phyloP scores from a whole-genome alignment of 2,113 vertebrate species.

The Thamnaconus septentrionalis region DNA sequence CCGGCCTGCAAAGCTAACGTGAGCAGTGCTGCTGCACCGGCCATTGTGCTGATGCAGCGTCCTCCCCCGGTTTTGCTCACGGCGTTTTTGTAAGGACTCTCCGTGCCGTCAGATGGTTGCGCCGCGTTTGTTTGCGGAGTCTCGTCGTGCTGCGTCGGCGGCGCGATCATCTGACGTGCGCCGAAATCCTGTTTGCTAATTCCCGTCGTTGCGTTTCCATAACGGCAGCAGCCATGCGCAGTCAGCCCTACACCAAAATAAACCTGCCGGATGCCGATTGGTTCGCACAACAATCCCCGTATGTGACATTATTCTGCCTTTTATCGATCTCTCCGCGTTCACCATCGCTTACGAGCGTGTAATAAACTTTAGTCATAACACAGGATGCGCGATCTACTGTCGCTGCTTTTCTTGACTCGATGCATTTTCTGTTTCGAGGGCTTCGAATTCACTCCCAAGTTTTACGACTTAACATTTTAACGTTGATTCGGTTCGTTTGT shows the following conservation, averaged over 20 bases:
- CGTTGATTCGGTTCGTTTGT: too few species aligned
- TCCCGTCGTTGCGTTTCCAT: conserved; percentile 57
- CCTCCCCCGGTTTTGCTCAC: too few species aligned
- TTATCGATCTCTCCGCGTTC: not conserved
- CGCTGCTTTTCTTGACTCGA: too few species aligned
- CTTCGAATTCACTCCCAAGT: too few species aligned
- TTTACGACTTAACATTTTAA: too few species aligned
- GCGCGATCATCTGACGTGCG: conserved; percentile 34
- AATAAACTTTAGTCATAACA: too few species aligned
- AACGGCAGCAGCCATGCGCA: conserved; percentile 75
- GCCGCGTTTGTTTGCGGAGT: conserved; percentile 1
- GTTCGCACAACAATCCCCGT: conserved; percentile 40
- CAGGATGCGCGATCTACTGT: too few species aligned
- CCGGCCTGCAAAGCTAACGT: conserved; percentile 60
- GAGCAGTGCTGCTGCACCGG: conserved; percentile 7
- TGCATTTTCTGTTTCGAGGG: too few species aligned
- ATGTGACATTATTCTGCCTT: conserved; percentile 34
- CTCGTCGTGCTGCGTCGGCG: conserved; percentile 10
- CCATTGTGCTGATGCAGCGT: conserved; percentile 19
- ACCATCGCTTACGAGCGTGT: too few species aligned
- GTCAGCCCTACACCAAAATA: conserved; percentile 58
- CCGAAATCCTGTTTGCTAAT: conserved; percentile 49
- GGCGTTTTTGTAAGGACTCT: conserved; percentile 1
- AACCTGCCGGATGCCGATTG: conserved; percentile 56
- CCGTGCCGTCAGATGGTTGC: conserved; percentile 1